Evolutionary conservation across 1,140 invertebrate species (phyloP), one percentile per base, ranked within the genome.

Genomic region (Neodiprion virginianus): DNA sequence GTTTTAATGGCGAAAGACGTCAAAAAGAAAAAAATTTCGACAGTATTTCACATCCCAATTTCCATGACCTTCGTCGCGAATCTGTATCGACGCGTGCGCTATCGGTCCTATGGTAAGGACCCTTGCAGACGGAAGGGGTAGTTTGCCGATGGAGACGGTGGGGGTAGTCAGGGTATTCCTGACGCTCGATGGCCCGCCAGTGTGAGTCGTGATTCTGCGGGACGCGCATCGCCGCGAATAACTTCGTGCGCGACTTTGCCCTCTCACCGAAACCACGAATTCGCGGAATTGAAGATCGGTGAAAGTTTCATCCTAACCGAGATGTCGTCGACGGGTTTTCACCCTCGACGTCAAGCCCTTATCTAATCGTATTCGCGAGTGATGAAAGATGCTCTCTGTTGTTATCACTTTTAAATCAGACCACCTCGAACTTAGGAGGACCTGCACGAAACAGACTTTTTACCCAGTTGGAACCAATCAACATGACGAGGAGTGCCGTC

Each of bases 171-270:
- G 53, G 53, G 53, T 61, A 61, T 85, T 85, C 82, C 79, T 83
- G 85, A 84, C 86, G 85, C 85, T 86, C 85, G 86, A 86, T 86
- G 86, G 84, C 83, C 84, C 84, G 82, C 85, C 85, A 87, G 86
- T 87, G 82, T 84, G 85, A 80, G 85, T 87, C 85, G 86, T 87
- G 85, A 87, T 86, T 86, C 85, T 85, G 85, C 82, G 82, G 80
- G 77, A 82, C 81, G 83, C 85, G 82, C 82, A 87, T 79, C 83
- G 81, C 80, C 80, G 84, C 80, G 78, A 76, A 77, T 76, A 73
- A 72, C 72, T n/a, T 12, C 28, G 28, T 40, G 23, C 67, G 23
- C 67, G 67, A 28, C 69, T 76, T 47, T 50, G 70, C 74, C 74
- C 21, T 8, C 5, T 23, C n/a, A 17, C 4, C n/a, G 70, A 50